These are phyloP conservation scores for Natator depressus DNA, from an alignment of 2,113 vertebrate species.

Conservation along the genomic window DNA sequence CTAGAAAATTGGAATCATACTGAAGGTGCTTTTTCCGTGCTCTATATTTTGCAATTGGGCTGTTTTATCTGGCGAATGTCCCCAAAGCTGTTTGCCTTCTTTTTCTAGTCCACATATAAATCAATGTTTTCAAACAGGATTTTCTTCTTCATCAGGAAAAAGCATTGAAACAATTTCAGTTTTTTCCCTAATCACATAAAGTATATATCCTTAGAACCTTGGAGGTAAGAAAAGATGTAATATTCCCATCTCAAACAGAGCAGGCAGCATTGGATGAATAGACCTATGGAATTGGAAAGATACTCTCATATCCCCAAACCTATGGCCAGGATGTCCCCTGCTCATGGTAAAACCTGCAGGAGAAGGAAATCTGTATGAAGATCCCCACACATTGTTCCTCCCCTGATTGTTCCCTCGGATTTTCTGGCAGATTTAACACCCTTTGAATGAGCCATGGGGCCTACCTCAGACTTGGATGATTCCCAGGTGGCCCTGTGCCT, in stretches of 20 bases:
- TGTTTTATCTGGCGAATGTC: not conserved
- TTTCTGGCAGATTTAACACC: not conserved
- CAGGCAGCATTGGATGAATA: too few relatives aligned
- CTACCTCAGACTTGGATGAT: not conserved
- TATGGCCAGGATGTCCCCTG: too few relatives aligned
- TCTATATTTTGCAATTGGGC: not conserved
- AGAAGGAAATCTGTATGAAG: not conserved
- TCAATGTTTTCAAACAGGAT: not conserved
- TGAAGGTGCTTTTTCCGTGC: not conserved
- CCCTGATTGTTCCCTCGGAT: not conserved
- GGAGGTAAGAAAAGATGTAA: not conserved
- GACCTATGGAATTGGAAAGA: not conserved
- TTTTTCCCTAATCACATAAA: not conserved
- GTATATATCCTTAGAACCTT: not conserved
- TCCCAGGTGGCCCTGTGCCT: not conserved
- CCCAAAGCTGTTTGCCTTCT: not conserved
- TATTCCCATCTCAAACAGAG: too few relatives aligned
- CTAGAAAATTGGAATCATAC: not conserved
- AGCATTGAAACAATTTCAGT: not conserved
- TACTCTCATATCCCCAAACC: not conserved
- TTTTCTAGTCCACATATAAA: not conserved
- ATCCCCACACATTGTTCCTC: not conserved
- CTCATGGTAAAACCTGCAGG: not conserved
- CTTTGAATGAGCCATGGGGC: not conserved
- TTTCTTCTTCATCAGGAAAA: not conserved